Conservation (phyloP, 2,797 vertebrate species). For the Sebastolobus altivelis region DNA sequence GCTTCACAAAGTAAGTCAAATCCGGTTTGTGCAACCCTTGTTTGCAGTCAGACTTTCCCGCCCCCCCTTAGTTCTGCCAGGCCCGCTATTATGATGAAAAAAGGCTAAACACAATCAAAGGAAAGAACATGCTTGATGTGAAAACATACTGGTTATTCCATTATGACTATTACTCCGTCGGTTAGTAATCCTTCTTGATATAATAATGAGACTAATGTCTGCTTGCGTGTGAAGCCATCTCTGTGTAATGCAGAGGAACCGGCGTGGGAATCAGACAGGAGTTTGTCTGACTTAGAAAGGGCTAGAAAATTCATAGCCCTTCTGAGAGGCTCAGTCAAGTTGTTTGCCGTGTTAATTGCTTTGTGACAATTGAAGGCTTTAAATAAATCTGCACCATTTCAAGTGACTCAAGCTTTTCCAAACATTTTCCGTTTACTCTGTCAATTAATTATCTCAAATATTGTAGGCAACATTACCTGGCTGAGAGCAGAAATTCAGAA, state of each 20-base stretch:
- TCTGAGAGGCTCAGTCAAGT: slow-evolving; percentile 33
- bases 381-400: slow-evolving; percentile 54
- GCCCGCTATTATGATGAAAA: slow-evolving; percentile 47
- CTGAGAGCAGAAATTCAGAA: slow-evolving; percentile 41
- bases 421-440: slow-evolving; percentile 59
- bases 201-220: slow-evolving; percentile 53
- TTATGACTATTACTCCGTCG: slow-evolving; percentile 43
- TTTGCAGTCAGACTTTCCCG: slow-evolving; percentile 60
- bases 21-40: slow-evolving; percentile 73
- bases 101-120: slow-evolving; percentile 51
- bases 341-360: slow-evolving; percentile 65
- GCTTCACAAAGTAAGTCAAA: slow-evolving; percentile 82
- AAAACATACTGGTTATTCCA: slow-evolving; percentile 55
- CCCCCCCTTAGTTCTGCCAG: slow-evolving; percentile 37
- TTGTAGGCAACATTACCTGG: slow-evolving; percentile 44
- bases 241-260: slow-evolving; percentile 14
- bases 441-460: slow-evolving; percentile 64
- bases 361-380: slow-evolving; percentile 60
- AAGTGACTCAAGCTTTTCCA: slow-evolving; percentile 44
- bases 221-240: slow-evolving; percentile 46
- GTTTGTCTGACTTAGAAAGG: slow-evolving; percentile 33
- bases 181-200: slow-evolving; percentile 60
- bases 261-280: slow-evolving; percentile 54
- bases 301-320: slow-evolving; percentile 22
- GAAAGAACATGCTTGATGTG: slow-evolving; percentile 68